Conservation (phyloP, 2,888 invertebrate genomes). For the Cephus runcator region DNA sequence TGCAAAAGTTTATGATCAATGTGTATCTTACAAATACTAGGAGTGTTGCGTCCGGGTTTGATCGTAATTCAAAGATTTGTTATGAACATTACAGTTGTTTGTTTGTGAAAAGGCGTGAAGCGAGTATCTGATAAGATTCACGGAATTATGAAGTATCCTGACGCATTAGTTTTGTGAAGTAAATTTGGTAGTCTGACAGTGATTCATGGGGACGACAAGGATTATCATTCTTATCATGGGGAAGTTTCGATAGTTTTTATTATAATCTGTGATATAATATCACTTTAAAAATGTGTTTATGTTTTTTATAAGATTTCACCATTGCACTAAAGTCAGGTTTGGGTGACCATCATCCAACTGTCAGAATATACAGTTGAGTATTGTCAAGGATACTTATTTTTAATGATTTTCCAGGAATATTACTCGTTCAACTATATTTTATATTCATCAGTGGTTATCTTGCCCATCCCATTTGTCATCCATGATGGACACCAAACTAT, state of each 20-base stretch:
- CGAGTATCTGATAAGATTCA: not conserved
- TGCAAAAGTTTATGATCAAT: not conserved
- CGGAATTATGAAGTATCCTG: not conserved
- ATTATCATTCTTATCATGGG: not conserved
- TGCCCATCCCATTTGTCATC: not conserved
- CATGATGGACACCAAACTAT: not conserved
- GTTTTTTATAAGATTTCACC: not conserved
- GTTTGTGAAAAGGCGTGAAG: not conserved
- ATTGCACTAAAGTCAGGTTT: not conserved
- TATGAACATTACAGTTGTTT: not conserved
- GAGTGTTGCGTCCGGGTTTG: not conserved
- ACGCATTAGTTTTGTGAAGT: not conserved
- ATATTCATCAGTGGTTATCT: not conserved
- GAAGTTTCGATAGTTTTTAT: not conserved
- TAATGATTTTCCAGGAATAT: not conserved
- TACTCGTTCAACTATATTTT: not conserved
- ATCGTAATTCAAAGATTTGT: not conserved
- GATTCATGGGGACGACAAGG: not conserved
- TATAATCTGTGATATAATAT: not conserved
- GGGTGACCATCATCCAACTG: not conserved
- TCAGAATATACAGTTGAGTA: not conserved
- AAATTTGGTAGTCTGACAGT: not conserved
- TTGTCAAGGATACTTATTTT: not conserved
- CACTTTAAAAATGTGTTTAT: not conserved
- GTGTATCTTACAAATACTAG: not conserved